Evolutionary conservation across 2,797 vertebrate genomes (phyloP).

Genomic region (Helarctos malayanus): DNA sequence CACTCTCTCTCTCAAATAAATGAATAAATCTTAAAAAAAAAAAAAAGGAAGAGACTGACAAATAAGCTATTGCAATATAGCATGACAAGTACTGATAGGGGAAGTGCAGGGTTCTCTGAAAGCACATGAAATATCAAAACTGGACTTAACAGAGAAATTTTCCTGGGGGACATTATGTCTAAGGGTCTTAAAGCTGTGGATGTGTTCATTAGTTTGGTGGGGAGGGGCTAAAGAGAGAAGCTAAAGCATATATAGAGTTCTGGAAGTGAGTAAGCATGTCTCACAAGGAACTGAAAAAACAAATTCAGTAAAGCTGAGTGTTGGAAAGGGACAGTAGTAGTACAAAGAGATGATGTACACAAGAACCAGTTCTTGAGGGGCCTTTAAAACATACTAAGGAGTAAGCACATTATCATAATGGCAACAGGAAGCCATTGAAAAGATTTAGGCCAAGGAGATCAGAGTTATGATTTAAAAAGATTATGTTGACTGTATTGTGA

Average conservation of each 20-base stretch:
- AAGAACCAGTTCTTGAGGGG: neutral
- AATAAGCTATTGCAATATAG: neutral
- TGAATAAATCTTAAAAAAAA: neutral
- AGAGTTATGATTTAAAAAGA: constrained; percentile 51
- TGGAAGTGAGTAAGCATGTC: neutral
- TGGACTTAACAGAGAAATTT: neutral
- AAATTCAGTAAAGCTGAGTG: neutral
- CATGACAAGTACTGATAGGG: neutral
- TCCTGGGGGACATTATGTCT: neutral
- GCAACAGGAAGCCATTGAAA: neutral
- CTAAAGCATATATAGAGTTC: neutral
- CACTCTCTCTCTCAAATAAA: neutral
- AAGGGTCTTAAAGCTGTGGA: neutral
- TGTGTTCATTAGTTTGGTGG: neutral
- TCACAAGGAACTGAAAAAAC: neutral
- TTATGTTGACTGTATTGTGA: neutral
- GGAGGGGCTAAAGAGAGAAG: neutral
- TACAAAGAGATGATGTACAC: neutral
- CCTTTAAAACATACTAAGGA: neutral
- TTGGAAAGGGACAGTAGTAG: neutral
- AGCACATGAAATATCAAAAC: neutral
- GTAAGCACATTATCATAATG: neutral
- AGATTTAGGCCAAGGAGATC: neutral
- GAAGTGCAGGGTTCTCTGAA: neutral
- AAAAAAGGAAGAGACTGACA: constrained; percentile 18